These are phyloP conservation scores for Cygnus olor DNA, from an alignment of 2,797 vertebrate genomes.

Conservation along the genomic window DNA sequence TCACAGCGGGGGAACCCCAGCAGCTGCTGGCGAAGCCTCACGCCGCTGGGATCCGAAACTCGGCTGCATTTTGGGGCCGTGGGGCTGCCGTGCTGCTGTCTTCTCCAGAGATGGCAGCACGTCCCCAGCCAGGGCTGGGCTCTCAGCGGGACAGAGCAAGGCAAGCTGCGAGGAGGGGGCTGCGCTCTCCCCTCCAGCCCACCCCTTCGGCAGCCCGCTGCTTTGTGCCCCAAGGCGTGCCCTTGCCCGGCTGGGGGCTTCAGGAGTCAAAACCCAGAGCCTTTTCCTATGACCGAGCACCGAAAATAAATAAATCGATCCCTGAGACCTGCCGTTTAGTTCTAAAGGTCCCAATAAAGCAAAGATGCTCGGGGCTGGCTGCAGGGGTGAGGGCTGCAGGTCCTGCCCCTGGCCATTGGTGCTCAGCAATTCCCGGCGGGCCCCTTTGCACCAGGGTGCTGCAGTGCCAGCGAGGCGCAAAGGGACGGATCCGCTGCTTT, in stretches of 20 bases:
- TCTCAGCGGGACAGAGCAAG: accelerated
- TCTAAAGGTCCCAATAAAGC: not conserved
- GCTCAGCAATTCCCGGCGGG: not conserved
- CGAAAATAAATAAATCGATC: accelerated
- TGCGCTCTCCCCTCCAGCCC: not conserved
- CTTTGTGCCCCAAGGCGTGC: accelerated
- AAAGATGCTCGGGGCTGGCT: not conserved
- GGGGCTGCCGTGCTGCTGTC: not conserved
- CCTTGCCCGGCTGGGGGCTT: not conserved
- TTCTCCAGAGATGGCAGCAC: conserved; percentile 66
- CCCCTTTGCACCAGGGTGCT: accelerated
- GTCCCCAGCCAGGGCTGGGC: conserved; percentile 2
- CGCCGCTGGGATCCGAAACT: not conserved
- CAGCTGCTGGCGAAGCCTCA: too few species aligned
- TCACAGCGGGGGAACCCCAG: too few species aligned
- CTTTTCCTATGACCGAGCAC: accelerated
- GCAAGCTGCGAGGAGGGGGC: accelerated
- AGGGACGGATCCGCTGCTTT: not conserved
- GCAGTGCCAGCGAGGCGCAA: not conserved
- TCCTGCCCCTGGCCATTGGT: not conserved
- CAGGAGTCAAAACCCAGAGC: not conserved
- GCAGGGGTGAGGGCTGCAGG: not conserved
- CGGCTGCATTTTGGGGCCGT: accelerated
- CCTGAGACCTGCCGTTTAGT: accelerated
- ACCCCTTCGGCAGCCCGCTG: accelerated